Percentiles rank a stretch among this genome's conserved stretches.
phyloP scores from a whole-genome alignment of 2,888 invertebrate species.

The Oscheius sp. region DNA sequence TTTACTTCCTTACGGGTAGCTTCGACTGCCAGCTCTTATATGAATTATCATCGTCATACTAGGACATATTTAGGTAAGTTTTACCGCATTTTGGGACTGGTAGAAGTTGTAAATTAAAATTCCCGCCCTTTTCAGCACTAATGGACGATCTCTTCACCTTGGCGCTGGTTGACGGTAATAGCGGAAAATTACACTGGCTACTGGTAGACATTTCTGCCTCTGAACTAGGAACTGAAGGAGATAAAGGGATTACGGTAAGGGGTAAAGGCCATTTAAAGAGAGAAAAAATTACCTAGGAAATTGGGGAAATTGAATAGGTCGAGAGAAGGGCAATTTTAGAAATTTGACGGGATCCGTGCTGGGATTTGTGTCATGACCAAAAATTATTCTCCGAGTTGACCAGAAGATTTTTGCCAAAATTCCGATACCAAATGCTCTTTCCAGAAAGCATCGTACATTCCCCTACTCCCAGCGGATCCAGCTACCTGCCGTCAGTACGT shows the following conservation, averaged over 20 bases:
- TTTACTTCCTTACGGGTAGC: slow-evolving; percentile 62
- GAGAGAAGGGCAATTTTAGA: slow-evolving; percentile 6
- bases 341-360: no score
- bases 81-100: no score
- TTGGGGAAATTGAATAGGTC: background rate
- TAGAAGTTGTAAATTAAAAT: no score
- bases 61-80: slow-evolving; percentile 65
- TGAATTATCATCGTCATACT: slow-evolving; percentile 66
- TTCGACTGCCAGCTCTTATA: slow-evolving; percentile 42
- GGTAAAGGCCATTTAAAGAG: slow-evolving; percentile 3
- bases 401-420: background rate
- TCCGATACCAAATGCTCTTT: background rate
- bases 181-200: slow-evolving; percentile 65
- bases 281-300: background rate
- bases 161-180: slow-evolving; percentile 62
- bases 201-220: slow-evolving; percentile 63
- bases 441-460: slow-evolving; percentile 51
- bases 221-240: slow-evolving; percentile 56
- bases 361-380: no score
- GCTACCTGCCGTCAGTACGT: slow-evolving; percentile 47
- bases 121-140: slow-evolving; percentile 47
- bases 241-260: slow-evolving; percentile 57
- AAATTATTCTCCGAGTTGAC: background rate
- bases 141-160: slow-evolving; percentile 66
- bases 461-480: slow-evolving; percentile 47